phyloP scores from a whole-genome alignment of 2,888 invertebrate species.

The Cantharis nigra region DNA sequence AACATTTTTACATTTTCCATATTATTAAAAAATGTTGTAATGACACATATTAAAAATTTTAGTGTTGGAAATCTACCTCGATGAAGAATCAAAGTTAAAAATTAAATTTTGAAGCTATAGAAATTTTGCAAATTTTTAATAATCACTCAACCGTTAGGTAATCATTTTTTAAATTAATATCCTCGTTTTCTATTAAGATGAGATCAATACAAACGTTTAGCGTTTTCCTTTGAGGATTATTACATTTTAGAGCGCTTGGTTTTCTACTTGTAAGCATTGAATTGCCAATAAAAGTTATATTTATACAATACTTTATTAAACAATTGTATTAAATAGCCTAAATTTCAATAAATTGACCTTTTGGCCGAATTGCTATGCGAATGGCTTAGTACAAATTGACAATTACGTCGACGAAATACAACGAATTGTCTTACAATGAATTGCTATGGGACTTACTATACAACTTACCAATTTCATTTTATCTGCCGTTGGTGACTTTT shows the following conservation, averaged over 20 bases:
- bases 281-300: neutral
- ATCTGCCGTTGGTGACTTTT: neutral
- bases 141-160: neutral
- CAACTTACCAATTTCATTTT: neutral
- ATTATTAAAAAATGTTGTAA: neutral
- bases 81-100: neutral
- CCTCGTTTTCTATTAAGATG: neutral
- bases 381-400: neutral
- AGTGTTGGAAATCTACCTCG: neutral
- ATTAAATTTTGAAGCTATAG: neutral
- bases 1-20: neutral
- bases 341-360: neutral
- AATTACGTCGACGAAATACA: neutral
- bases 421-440: neutral
- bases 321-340: neutral
- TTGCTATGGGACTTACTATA: neutral
- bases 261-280: neutral
- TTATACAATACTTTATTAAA: neutral
- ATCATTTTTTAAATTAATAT: neutral
- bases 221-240: neutral
- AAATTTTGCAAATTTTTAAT: neutral
- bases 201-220: neutral
- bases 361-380: neutral
- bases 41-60: neutral
- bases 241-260: neutral